phyloP scores from a whole-genome alignment of 2,888 invertebrate genomes.

The Hybos culiciformis region DNA sequence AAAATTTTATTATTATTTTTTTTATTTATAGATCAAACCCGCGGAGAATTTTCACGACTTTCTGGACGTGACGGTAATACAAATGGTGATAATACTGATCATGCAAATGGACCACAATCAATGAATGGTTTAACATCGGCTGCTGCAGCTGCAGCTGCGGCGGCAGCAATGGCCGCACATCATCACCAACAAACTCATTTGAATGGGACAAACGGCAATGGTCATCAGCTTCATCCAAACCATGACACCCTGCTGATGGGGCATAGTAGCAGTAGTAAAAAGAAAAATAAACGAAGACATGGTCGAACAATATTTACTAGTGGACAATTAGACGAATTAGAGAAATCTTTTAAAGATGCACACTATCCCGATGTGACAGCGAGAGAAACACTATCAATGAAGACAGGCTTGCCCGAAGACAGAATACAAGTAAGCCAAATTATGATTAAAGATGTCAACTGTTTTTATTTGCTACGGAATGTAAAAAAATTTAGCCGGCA shows the following conservation, averaged over 20 bases:
- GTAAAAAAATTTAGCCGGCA: too few relatives aligned
- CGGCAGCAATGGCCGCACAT: slow-evolving; percentile 14
- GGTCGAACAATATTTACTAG: slow-evolving; percentile 98
- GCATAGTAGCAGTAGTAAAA: slow-evolving; percentile 49
- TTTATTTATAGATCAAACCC: slow-evolving; percentile 16
- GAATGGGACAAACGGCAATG: slow-evolving; percentile 17
- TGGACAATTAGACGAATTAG: slow-evolving; percentile 96
- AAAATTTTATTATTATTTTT: slow-evolving; percentile 1
- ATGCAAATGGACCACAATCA: background rate
- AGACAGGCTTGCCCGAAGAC: slow-evolving; percentile 84
- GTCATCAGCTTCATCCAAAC: slow-evolving; percentile 12
- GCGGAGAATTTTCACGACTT: slow-evolving; percentile 17
- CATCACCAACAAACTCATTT: slow-evolving; percentile 18
- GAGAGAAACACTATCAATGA: slow-evolving; percentile 80
- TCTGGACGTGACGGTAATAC: slow-evolving; percentile 17
- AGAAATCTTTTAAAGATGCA: slow-evolving; percentile 98
- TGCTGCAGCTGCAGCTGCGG: slow-evolving; percentile 25
- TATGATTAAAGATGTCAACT: too few relatives aligned
- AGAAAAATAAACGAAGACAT: slow-evolving; percentile 89
- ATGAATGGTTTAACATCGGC: slow-evolving; percentile 18
- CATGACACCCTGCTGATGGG: slow-evolving; percentile 13
- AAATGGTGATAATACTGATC: slow-evolving; percentile 19
- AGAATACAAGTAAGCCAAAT: slow-evolving; percentile 70
- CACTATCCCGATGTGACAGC: slow-evolving; percentile 99
- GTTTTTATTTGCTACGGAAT: too few relatives aligned